Evolutionary conservation across 1,140 invertebrate species (phyloP), one percentile per base, ranked within the genome.

Genomic region (Musca vetustissima): DNA sequence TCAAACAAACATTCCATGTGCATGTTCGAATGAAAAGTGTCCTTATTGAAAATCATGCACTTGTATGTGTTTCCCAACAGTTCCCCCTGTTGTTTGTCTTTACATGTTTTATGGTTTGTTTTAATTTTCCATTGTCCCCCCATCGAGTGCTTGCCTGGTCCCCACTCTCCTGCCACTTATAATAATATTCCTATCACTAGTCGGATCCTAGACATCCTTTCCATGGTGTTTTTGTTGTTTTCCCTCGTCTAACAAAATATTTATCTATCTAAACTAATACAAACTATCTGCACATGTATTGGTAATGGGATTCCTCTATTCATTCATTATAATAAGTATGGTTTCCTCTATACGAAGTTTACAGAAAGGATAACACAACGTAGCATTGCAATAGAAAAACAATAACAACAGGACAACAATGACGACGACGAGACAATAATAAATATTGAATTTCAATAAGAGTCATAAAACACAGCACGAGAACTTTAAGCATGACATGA

Each of bases 401-500:
- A 13, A 43, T 11, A 43, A 43, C 6, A 43, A 13, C 36, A 13
- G 36, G 6, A 13, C 6, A 6, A 43, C 6, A 8, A 28, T 3
- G 7, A 21, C 8, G 19, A 61, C 22, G 28, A 61, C 57, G 36
- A 55, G 22, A 21, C 22, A 13, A 57, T 28, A 36, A 32, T 36
- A 61, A 61, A 61, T 61, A 61, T 61, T 61, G 57, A 61, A 61
- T 61, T 61, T 61, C 57, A 61, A 36, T 61, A 61, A 36, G n/a
- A 61, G 19, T 55, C 36, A 43, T 43, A 43, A 43, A 43, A 43
- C 36, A 43, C 36, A 9, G 36, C 36, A 43, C 36, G 36, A 43
- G 36, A 43, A 43, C 36, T 43, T 43, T 13, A 43, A 43, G 36
- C 36, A 43, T 43, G 36, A 43, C 36, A 43, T 43, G 36, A 43